A percentile compares a stretch with the other conserved stretches of the same genome.
These are phyloP conservation scores for Xyrauchen texanus DNA, from an alignment of 2,113 vertebrate species.

Conservation along the genomic window DNA sequence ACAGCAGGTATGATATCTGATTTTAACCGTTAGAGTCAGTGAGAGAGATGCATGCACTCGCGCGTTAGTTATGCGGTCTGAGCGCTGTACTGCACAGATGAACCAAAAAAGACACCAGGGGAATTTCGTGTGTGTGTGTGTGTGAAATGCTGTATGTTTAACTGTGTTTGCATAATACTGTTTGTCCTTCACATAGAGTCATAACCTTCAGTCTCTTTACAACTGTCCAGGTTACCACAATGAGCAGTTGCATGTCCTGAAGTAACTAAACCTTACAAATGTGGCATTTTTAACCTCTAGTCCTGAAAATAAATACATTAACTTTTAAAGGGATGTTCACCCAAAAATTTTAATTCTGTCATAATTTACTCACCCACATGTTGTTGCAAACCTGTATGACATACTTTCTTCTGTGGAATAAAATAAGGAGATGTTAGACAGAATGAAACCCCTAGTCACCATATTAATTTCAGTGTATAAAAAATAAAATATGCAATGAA, in stretches of 20 bases:
- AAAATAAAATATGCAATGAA: no score
- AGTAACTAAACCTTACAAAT: not conserved
- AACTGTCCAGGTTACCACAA: not conserved
- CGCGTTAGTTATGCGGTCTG: conserved; percentile 36
- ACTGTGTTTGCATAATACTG: conserved; percentile 3
- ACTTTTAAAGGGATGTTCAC: no score
- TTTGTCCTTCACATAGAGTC: conserved; percentile 39
- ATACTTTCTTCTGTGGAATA: no score
- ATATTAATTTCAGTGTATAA: no score
- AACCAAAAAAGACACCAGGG: conserved; percentile 39
- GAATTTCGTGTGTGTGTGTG: conserved; percentile 15
- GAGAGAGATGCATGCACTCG: conserved; percentile 29
- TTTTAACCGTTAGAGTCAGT: not conserved
- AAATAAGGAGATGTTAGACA: no score
- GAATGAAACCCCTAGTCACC: no score
- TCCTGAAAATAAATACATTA: not conserved
- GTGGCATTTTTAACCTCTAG: not conserved
- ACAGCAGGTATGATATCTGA: not conserved
- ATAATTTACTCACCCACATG: no score
- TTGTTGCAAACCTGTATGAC: no score
- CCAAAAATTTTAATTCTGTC: no score
- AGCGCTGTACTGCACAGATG: conserved; percentile 34
- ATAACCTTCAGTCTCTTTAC: conserved; percentile 36
- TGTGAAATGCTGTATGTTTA: not conserved
- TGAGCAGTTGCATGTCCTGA: not conserved